Conservation (phyloP, 2,888 invertebrate genomes). For the Papilio protenor region DNA sequence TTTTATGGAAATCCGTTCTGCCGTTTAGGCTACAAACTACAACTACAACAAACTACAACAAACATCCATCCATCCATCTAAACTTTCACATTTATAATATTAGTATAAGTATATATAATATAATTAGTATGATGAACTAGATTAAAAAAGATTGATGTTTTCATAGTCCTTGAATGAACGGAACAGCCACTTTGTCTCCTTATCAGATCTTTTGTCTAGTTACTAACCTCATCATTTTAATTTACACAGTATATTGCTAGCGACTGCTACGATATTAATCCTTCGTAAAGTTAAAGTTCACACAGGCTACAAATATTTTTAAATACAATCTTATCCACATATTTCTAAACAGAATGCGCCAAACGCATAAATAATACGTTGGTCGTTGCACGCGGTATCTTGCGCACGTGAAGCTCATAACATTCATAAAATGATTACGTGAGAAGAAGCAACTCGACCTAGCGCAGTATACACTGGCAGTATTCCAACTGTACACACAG, state of each 20-base stretch:
- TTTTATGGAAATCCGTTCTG: no score
- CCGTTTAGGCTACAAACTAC: no score
- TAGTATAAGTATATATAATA: no score
- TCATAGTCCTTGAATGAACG: no score
- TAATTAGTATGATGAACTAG: no score
- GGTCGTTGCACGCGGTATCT: constrained; percentile 61
- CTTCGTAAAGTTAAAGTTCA: neutral
- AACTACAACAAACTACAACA: no score
- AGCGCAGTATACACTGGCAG: constrained; percentile 45
- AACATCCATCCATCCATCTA: no score
- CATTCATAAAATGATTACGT: constrained; percentile 74
- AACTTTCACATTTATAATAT: no score
- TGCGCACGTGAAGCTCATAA: constrained; percentile 67
- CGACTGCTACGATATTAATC: neutral
- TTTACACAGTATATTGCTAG: neutral
- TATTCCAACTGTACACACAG: constrained; percentile 47
- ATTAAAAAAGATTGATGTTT: no score
- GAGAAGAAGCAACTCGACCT: constrained; percentile 60
- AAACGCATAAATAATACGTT: constrained; percentile 61
- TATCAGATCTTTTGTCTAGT: no score
- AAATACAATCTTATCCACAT: constrained; percentile 44
- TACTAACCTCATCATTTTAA: neutral
- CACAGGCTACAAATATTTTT: neutral
- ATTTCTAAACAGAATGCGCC: constrained; percentile 46
- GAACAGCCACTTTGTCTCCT: no score